These are phyloP conservation scores for Pseudobourletiella spinata DNA, from an alignment of 1,140 invertebrate species.

Conservation along the genomic window DNA sequence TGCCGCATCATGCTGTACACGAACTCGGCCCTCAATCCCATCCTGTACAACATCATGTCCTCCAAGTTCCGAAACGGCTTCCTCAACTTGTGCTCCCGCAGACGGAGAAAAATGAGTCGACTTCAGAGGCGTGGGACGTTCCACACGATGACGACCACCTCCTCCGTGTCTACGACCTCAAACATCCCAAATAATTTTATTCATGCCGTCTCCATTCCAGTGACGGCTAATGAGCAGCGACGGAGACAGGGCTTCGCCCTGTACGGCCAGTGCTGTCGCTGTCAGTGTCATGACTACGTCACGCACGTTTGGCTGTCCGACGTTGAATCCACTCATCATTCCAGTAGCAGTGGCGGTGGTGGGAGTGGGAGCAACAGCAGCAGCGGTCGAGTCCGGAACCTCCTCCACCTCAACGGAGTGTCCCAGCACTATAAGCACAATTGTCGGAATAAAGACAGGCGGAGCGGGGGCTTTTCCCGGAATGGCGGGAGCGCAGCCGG, in stretches of 20 bases:
- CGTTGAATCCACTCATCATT: not conserved
- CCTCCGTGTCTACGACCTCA: slow-evolving; percentile 7
- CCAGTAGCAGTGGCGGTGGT: not conserved
- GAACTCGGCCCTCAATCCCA: slow-evolving; percentile 80
- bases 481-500: not conserved
- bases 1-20: slow-evolving; percentile 75
- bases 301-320: not conserved
- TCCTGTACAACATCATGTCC: slow-evolving; percentile 61
- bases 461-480: not conserved
- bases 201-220: not conserved
- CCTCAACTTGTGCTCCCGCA: slow-evolving; percentile 50
- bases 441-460: too few species aligned
- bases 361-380: not conserved
- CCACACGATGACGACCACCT: slow-evolving; percentile 31
- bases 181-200: slow-evolving; percentile 20
- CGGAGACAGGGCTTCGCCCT: not conserved
- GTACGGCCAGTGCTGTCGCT: not conserved
- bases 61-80: slow-evolving; percentile 74
- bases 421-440: too few species aligned
- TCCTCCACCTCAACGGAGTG: too few species aligned
- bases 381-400: not conserved
- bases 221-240: not conserved
- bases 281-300: slow-evolving; percentile 1
- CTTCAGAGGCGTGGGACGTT: slow-evolving; percentile 31
- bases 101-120: slow-evolving; percentile 32